phyloP scores from a whole-genome alignment of 2,888 invertebrate species.

The Oscheius sp. region DNA sequence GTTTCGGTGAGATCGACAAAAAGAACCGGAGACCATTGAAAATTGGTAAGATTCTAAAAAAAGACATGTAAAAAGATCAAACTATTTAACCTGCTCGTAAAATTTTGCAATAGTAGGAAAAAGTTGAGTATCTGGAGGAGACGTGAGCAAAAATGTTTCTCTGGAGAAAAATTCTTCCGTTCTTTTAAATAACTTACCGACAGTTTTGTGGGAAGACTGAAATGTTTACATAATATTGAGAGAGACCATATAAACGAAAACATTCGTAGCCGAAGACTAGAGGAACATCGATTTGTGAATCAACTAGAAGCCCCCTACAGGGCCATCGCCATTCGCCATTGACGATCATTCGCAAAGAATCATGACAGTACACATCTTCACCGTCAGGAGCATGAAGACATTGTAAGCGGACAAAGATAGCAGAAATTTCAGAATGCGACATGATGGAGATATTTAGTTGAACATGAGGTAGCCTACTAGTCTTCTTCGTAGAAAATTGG shows the following conservation, averaged over 20 bases:
- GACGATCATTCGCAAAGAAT: conserved; percentile 30
- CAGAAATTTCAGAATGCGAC: conserved; percentile 24
- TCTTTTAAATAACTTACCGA: conserved; percentile 10
- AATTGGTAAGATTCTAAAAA: background rate
- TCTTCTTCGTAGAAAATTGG: background rate
- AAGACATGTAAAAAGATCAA: too few relatives aligned
- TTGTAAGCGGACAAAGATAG: conserved; percentile 49
- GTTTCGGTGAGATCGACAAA: conserved; percentile 45
- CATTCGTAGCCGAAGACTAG: conserved; percentile 53
- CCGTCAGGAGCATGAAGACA: conserved; percentile 54
- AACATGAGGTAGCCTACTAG: conserved; percentile 52
- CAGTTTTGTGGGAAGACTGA: conserved; percentile 56
- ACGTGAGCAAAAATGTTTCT: conserved; percentile 36
- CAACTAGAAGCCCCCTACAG: conserved; percentile 9
- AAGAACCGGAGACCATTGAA: conserved; percentile 58
- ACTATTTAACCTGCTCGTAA: too few relatives aligned
- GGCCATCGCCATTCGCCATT: conserved; percentile 29
- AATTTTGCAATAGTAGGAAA: conserved; percentile 43
- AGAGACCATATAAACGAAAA: conserved; percentile 54
- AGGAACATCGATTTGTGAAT: conserved; percentile 22
- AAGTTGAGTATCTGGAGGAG: conserved; percentile 42
- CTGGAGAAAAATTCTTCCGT: conserved; percentile 17
- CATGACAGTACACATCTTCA: conserved; percentile 59
- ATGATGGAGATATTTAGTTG: conserved; percentile 49
- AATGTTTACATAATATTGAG: conserved; percentile 54